Conservation (phyloP, 64 coral and sea anemone genomes). For the Porites lutea region DNA sequence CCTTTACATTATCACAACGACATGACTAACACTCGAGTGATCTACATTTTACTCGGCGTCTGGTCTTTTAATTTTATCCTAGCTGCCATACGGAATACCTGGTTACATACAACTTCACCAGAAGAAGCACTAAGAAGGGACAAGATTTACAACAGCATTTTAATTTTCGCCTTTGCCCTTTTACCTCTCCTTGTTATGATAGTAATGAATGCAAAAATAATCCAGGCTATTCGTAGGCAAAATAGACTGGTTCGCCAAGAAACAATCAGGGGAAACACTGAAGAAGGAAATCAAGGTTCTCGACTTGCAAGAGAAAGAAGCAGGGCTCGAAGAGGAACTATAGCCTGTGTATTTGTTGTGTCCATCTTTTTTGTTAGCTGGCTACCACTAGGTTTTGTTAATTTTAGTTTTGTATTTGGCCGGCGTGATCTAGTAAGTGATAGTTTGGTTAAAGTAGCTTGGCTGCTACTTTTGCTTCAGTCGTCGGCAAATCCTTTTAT, state of each 20-base stretch:
- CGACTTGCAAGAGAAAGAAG: neutral
- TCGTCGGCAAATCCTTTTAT: slow-evolving; percentile 67
- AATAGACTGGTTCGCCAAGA: neutral
- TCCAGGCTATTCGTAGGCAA: slow-evolving; percentile 19
- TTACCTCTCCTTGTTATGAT: neutral
- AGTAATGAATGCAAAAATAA: neutral
- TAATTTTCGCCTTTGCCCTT: slow-evolving; percentile 8
- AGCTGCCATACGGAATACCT: neutral
- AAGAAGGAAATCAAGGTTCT: neutral
- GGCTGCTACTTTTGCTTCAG: slow-evolving; percentile 28
- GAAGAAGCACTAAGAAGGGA: neutral
- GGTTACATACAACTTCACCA: slow-evolving; percentile 1
- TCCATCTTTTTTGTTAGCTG: slow-evolving; percentile 49
- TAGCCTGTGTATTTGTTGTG: slow-evolving; percentile 36
- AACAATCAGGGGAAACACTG: neutral
- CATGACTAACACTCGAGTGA: slow-evolving; percentile 35
- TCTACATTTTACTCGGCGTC: slow-evolving; percentile 12
- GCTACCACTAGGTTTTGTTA: slow-evolving; percentile 54
- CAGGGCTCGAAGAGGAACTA: slow-evolving; percentile 22
- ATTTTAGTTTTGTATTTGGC: slow-evolving; percentile 12
- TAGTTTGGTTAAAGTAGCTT: slow-evolving; percentile 15
- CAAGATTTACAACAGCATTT: slow-evolving; percentile 9
- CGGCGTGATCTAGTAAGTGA: neutral
- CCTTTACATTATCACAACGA: slow-evolving; percentile 42
- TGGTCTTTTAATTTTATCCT: slow-evolving; percentile 33